Evolutionary conservation across 2,113 vertebrate species (phyloP).

Genomic region (Steatornis caripensis): DNA sequence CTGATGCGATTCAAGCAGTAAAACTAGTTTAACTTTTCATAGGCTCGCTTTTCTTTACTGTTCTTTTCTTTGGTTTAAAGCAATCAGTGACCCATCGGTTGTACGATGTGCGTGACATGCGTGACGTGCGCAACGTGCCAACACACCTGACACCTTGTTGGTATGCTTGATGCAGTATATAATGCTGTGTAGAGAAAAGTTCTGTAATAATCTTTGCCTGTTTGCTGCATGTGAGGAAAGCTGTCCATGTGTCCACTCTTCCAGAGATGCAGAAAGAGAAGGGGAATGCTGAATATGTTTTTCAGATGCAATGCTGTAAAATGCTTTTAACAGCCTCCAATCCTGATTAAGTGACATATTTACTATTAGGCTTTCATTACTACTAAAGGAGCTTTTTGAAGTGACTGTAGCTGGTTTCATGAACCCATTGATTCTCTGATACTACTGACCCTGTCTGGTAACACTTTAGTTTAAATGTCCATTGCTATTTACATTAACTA

Average conservation of each 20-base stretch:
- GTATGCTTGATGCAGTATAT: background rate
- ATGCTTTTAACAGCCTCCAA: background rate
- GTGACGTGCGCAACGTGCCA: background rate
- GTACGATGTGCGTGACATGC: no score
- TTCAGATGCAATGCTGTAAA: background rate
- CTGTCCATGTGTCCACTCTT: background rate
- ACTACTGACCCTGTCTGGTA: slow-evolving; percentile 53
- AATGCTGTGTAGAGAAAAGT: background rate
- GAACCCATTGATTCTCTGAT: slow-evolving; percentile 46
- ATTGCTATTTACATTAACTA: slow-evolving; percentile 77
- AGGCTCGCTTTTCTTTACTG: background rate
- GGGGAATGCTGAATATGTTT: background rate
- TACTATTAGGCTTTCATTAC: background rate
- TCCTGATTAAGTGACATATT: background rate
- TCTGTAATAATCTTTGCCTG: rapidly evolving
- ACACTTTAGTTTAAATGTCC: slow-evolving; percentile 66
- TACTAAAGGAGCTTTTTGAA: slow-evolving; percentile 7
- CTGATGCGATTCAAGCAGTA: background rate
- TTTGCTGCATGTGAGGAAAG: background rate
- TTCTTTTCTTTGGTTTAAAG: background rate
- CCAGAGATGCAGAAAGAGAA: background rate
- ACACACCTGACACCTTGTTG: background rate
- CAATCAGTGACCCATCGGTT: background rate
- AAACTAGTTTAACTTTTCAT: background rate
- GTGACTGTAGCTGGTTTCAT: background rate